Conservation (phyloP, 2,113 vertebrate species). For the Felis chaus region DNA sequence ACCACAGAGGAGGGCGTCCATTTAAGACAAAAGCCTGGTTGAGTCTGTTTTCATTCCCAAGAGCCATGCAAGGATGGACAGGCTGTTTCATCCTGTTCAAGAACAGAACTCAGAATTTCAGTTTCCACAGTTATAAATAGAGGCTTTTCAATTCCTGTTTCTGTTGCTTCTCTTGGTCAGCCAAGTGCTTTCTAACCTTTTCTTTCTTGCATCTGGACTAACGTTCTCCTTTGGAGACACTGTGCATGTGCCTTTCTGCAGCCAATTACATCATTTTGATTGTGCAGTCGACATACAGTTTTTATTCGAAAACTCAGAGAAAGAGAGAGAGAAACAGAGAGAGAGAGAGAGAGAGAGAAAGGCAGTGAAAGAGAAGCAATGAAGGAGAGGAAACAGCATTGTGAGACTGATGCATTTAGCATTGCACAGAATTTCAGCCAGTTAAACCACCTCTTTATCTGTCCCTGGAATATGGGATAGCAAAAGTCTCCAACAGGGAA, state of each 20-base stretch:
- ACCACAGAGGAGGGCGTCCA: background rate
- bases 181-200: constrained; percentile 68
- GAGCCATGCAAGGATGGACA: background rate
- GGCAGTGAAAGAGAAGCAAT: background rate
- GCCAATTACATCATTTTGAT: constrained; percentile 42
- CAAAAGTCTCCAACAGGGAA: background rate
- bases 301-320: constrained; percentile 34
- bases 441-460: background rate
- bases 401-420: background rate
- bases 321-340: background rate
- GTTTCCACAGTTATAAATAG: background rate
- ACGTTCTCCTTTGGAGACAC: background rate
- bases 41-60: background rate
- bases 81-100: background rate
- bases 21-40: background rate
- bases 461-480: background rate
- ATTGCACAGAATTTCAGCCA: background rate
- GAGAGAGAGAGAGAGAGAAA: background rate
- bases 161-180: constrained; percentile 50
- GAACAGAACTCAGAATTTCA: constrained; percentile 22
- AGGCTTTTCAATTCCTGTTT: constrained; percentile 31
- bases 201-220: constrained; percentile 23
- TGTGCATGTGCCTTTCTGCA: background rate
- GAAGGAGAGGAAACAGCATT: background rate
- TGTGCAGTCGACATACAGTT: background rate